These are phyloP conservation scores for Megastigmus dorsalis DNA, from an alignment of 2,888 invertebrate species.

Conservation along the genomic window DNA sequence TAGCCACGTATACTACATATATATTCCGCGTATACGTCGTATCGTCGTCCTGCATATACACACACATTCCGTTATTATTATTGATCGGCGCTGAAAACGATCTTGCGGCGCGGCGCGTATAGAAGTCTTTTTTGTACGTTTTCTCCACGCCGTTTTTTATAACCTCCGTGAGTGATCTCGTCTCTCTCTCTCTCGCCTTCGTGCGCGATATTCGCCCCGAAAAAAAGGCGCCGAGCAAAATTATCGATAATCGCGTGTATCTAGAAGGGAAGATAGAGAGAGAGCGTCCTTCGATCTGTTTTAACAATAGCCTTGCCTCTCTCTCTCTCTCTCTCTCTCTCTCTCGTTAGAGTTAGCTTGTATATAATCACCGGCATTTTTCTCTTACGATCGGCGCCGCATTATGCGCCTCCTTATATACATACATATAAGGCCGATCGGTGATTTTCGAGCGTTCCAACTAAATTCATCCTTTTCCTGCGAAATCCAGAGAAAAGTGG, in stretches of 20 bases:
- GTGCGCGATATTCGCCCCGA: constrained; percentile 57
- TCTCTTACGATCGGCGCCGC: constrained; percentile 38
- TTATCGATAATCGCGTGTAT: constrained; percentile 70
- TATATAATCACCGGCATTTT: constrained; percentile 48
- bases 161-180: constrained; percentile 39
- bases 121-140: no score
- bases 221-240: constrained; percentile 59
- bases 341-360: background rate
- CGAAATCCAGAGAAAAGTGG: constrained; percentile 48
- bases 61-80: constrained; percentile 69
- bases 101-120: constrained; percentile 11
- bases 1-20: no score
- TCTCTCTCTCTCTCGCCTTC: constrained; percentile 70
- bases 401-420: constrained; percentile 5
- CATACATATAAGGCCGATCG: background rate
- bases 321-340: constrained; percentile 37
- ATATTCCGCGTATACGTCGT: background rate
- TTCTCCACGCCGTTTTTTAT: background rate
- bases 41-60: constrained; percentile 60
- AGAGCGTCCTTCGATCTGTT: constrained; percentile 30
- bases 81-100: constrained; percentile 65
- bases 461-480: constrained; percentile 34
- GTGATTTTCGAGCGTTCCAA: constrained; percentile 7
- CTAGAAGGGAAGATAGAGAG: constrained; percentile 54
- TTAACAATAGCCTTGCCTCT: constrained; percentile 60